Conservation (phyloP, 2,797 vertebrate genomes). For the Falco peregrinus region DNA sequence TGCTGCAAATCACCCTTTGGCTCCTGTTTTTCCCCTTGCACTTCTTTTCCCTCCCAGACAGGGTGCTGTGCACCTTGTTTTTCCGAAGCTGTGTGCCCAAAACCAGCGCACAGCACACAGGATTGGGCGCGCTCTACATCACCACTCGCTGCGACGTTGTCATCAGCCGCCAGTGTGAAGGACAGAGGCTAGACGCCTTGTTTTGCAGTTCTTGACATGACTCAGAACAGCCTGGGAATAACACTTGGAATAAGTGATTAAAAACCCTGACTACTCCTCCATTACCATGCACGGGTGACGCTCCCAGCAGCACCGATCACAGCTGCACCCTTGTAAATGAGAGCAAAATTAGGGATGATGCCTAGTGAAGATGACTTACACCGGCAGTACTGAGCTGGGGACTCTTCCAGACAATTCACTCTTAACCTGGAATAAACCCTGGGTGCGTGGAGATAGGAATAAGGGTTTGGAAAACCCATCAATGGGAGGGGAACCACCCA, state of each 20-base stretch:
- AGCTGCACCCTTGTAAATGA: not conserved
- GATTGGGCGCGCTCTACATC: not conserved
- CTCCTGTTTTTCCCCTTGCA: accelerated
- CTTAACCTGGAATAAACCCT: not conserved
- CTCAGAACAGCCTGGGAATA: not conserved
- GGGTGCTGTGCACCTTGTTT: accelerated
- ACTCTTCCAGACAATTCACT: not conserved
- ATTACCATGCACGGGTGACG: accelerated
- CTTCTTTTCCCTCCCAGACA: not conserved
- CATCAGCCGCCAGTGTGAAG: accelerated
- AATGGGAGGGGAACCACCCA: not conserved
- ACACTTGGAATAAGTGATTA: conserved; percentile 24
- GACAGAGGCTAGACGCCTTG: not conserved
- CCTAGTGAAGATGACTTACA: not conserved
- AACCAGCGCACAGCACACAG: not conserved
- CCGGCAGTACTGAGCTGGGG: accelerated
- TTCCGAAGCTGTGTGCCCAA: not conserved
- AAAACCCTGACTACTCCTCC: not conserved
- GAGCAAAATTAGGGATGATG: not conserved
- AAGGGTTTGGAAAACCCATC: not conserved
- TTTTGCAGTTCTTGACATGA: not conserved
- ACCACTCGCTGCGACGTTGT: accelerated
- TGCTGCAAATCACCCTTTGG: accelerated
- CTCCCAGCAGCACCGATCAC: not conserved
- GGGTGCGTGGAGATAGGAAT: not conserved